Percentiles rank a stretch among this genome's conserved stretches.
These are phyloP conservation scores for Elysia chlorotica DNA, from an alignment of 1,140 invertebrate genomes.

Conservation along the genomic window DNA sequence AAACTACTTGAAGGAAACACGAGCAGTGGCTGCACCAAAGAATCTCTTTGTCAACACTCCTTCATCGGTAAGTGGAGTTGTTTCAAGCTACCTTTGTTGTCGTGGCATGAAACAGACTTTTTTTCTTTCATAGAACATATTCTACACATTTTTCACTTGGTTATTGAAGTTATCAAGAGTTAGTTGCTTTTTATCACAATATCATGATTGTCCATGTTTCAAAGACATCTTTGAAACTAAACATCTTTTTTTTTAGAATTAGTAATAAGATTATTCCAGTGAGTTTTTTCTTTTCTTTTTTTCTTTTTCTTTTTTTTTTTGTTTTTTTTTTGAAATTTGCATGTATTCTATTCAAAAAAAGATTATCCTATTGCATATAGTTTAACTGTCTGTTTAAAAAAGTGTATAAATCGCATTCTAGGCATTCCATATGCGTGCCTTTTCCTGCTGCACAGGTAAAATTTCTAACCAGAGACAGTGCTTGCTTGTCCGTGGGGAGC, in stretches of 20 bases:
- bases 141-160: no score
- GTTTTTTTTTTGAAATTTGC: background rate
- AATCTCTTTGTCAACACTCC: slow-evolving; percentile 74
- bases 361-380: no score
- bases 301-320: background rate
- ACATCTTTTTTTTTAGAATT: background rate
- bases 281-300: background rate
- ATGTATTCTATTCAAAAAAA: background rate
- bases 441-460: background rate
- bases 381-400: no score
- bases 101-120: no score
- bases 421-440: background rate
- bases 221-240: background rate
- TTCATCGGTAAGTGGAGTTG: slow-evolving; percentile 68
- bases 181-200: no score
- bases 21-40: slow-evolving; percentile 78
- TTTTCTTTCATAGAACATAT: no score
- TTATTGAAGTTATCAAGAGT: no score
- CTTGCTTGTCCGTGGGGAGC: no score
- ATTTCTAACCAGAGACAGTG: background rate
- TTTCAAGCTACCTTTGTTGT: no score
- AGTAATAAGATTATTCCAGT: background rate
- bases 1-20: slow-evolving; percentile 79
- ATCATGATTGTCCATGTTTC: no score
- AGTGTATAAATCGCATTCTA: background rate